phyloP scores from a whole-genome alignment of 2,113 vertebrate genomes.

The Zapornia atra region DNA sequence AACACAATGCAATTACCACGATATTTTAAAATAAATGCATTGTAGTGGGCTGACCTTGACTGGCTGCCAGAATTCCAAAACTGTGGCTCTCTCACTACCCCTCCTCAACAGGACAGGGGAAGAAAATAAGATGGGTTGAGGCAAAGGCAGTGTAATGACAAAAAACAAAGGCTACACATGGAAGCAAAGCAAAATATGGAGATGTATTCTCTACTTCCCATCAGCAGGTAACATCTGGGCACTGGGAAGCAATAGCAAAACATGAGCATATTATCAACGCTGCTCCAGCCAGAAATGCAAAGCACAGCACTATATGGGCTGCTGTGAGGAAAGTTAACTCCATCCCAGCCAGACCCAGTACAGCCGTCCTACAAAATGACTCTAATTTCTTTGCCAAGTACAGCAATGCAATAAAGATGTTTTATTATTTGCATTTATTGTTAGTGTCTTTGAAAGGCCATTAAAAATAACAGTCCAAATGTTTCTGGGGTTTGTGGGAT shows the following conservation, averaged over 20 bases:
- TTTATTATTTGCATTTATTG: slow-evolving; percentile 27
- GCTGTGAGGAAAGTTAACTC: background rate
- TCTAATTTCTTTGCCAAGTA: background rate
- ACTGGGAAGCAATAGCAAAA: background rate
- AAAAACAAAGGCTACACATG: rapidly evolving
- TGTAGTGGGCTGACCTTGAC: background rate
- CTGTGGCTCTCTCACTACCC: rapidly evolving
- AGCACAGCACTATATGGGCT: rapidly evolving
- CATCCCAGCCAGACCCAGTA: background rate
- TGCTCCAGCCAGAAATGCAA: background rate
- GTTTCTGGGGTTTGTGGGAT: slow-evolving; percentile 3
- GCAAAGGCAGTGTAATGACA: background rate
- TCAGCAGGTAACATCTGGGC: background rate
- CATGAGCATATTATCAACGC: background rate
- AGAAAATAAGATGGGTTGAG: background rate
- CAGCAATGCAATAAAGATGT: background rate
- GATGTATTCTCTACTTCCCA: background rate
- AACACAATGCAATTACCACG: background rate
- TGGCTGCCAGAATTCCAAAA: background rate
- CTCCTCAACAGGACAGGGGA: background rate
- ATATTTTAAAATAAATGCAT: background rate
- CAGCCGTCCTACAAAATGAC: background rate
- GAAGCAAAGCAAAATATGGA: background rate
- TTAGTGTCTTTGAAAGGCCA: slow-evolving; percentile 7
- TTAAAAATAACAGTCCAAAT: slow-evolving; percentile 43